phyloP scores from a whole-genome alignment of 2,797 vertebrate genomes.

The Gila robusta region DNA sequence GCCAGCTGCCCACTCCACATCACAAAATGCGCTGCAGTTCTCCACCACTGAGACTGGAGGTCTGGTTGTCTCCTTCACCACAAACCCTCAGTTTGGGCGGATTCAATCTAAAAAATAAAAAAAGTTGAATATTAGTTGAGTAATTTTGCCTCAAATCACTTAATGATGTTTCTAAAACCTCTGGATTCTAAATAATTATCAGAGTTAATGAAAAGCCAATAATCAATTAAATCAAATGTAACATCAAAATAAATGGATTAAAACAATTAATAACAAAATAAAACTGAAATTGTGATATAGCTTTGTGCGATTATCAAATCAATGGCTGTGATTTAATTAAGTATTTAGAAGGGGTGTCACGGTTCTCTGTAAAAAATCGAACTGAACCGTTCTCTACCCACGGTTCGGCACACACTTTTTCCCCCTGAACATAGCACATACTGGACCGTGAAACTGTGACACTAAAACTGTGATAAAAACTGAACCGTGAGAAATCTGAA shows the following conservation, averaged over 20 bases:
- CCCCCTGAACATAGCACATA: too few species aligned
- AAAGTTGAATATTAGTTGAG: neutral
- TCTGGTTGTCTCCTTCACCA: constrained; percentile 15
- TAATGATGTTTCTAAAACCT: neutral
- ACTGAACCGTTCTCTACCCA: too few species aligned
- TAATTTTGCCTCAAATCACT: neutral
- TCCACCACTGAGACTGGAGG: neutral
- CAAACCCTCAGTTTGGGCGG: constrained; percentile 11
- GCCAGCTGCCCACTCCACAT: constrained; percentile 47
- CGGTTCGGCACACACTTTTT: too few species aligned
- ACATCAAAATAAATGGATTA: neutral
- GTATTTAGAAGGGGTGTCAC: too few species aligned
- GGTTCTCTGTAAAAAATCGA: too few species aligned
- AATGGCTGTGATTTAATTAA: too few species aligned
- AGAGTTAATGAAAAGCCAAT: neutral
- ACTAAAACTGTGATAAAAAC: too few species aligned
- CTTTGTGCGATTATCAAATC: too few species aligned
- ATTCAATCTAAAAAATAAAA: constrained; percentile 10
- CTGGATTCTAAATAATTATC: neutral
- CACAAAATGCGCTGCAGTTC: neutral
- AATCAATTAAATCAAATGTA: neutral
- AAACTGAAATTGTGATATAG: too few species aligned
- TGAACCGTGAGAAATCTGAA: too few species aligned
- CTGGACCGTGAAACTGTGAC: too few species aligned
- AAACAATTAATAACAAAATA: too few species aligned